Percentiles rank a stretch among this genome's conserved stretches.
Conservation (phyloP, 2,888 invertebrate species). For the Isotomurus palustris region DNA sequence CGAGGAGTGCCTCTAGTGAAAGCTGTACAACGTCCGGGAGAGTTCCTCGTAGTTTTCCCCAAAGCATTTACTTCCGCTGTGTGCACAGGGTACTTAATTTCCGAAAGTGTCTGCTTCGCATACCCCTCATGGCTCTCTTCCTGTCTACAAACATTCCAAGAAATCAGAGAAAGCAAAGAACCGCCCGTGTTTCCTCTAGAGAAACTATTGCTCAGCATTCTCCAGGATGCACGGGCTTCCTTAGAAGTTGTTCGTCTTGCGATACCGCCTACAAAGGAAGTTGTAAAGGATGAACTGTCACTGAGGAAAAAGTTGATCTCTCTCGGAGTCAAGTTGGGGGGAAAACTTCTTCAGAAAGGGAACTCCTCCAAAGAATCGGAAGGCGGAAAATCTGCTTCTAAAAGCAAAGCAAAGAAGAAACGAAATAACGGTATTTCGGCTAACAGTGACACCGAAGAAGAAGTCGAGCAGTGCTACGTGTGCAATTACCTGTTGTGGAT, state of each 20-base stretch:
- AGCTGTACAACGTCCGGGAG: constrained; percentile 77
- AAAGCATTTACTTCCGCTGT: constrained; percentile 82
- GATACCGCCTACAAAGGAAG: constrained; percentile 59
- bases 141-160: constrained; percentile 70
- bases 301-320: constrained; percentile 59
- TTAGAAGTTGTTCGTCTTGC: constrained; percentile 63
- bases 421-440: no score
- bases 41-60: constrained; percentile 85
- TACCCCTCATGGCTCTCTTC: constrained; percentile 70
- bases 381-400: constrained; percentile 54
- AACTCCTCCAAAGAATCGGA: constrained; percentile 57
- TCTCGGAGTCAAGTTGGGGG: constrained; percentile 57
- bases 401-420: constrained; percentile 46
- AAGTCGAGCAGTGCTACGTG: constrained; percentile 75
- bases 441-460: constrained; percentile 58
- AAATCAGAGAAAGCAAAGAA: constrained; percentile 76
- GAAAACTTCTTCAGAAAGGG: no score
- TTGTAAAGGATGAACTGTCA: constrained; percentile 62
- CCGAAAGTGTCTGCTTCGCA: constrained; percentile 90
- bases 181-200: constrained; percentile 87
- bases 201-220: constrained; percentile 69
- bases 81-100: constrained; percentile 80
- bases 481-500: constrained; percentile 77
- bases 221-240: constrained; percentile 62
- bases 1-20: constrained; percentile 73